Evolutionary conservation across 2,113 vertebrate species (phyloP), one percentile per base, ranked within the genome.

Genomic region (Sphyrna mokarran): DNA sequence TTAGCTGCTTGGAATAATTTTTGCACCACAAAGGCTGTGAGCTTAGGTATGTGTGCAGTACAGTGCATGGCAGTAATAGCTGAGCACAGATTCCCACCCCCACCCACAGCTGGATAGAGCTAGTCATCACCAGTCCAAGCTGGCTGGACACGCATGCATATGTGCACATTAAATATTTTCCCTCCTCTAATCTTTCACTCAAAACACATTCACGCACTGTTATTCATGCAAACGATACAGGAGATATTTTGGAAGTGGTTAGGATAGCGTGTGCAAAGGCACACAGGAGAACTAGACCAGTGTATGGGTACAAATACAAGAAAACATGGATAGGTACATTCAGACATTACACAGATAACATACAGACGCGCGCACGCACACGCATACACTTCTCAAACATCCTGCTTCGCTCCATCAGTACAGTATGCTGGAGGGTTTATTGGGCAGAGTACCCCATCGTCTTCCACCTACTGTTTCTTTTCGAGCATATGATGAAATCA

Each of bases 11-110:
- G 98, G 98, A 98, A 98, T 98, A 98, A 96, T 97, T 97, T 98
- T 98, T 98, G 98, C 98, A 98, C 98, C 98, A 98, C 97, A 98
- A 97, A 98, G 98, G 97, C 98, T 97, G 97, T 98, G 98, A 98
- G 98, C 98, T 98, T 96, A 98, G 97, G 98, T 98, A 98, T 97
- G 97, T 98, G 98, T 98, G 98, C 98, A 98, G 98, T 98, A 98
- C 98, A 98, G 98, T 98, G 98, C 99, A 98, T 98, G 99, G 99
- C 99, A 99, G 98, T 99, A 98, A 98, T 99, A 99, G 99, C 99
- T 99, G 98, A 99, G 98, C 98, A 98, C 97, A 98, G 98, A 98
- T 97, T 98, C 98, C 97, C 97, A 95, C 97, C 97, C 97, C 97
- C 98, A 98, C 98, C 97, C 98, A 97, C 98, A 98, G 98, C 98